These are phyloP conservation scores for Temnopleurus reevesii DNA, from an alignment of 53 echinoderm and acorn worm genomes.

Conservation along the genomic window DNA sequence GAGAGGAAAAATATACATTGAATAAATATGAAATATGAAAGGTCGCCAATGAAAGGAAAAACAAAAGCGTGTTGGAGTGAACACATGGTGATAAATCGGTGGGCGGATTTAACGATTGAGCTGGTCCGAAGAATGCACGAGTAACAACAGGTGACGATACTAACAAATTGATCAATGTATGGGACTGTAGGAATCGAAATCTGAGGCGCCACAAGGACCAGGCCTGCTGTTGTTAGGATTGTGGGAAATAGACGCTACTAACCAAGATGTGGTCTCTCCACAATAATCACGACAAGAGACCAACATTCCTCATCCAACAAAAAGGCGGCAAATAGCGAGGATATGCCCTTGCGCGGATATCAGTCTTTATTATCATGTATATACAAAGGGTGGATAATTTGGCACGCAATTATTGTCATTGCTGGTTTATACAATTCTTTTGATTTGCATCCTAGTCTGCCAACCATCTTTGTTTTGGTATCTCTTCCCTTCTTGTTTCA, in stretches of 20 bases:
- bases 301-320: conserved; percentile 36
- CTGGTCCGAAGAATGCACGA: conserved; percentile 46
- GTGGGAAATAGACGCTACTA: conserved; percentile 42
- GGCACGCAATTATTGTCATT: conserved; percentile 44
- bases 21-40: conserved; percentile 26
- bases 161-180: conserved; percentile 51
- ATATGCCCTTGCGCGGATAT: conserved; percentile 38
- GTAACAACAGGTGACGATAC: conserved; percentile 49
- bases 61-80: conserved; percentile 56
- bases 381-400: conserved; percentile 44
- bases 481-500: conserved; percentile 27
- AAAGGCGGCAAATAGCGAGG: conserved; percentile 52
- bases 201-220: conserved; percentile 63
- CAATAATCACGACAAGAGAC: conserved; percentile 37
- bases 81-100: conserved; percentile 59
- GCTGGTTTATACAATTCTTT: background rate
- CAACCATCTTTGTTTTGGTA: background rate
- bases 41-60: conserved; percentile 31
- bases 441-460: background rate
- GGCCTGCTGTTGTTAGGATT: conserved; percentile 59
- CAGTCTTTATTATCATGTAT: conserved; percentile 40
- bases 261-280: conserved; percentile 4
- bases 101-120: conserved; percentile 60
- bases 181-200: conserved; percentile 66
- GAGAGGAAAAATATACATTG: background rate